Base-by-base conservation (phyloP, 1,140 invertebrate species). In the Adoxophyes honmai region DNA sequence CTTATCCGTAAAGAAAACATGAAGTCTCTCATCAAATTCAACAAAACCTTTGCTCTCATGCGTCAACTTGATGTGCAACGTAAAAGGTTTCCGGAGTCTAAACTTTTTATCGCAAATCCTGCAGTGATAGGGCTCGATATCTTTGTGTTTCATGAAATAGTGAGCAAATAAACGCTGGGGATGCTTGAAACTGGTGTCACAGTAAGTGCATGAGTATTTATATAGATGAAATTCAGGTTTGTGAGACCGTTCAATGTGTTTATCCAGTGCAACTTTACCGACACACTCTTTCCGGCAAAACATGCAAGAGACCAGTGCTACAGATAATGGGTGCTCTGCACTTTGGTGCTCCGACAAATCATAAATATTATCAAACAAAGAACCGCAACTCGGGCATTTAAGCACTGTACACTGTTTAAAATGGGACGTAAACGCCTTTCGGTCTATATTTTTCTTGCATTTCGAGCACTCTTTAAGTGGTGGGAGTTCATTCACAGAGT, bases 11-110 rank as follows among this genome's bases (percentile, higher is more conserved):
- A 83, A 88, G 55, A 64, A 78, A 5, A 88, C 85, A 65, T 85
- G 70, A 48, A 74, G 79, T 8, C 79, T 79, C 5, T 81, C 61
- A 74, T 88, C 77, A 67, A 85, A 88, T 38, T 86, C 78, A 28
- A 88, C 75, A 64, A 69, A 81, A 4, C 85, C 85, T 10, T 73
- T 48, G 59, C 77, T 81, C 21, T 77, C 70, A 16, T 88, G 85
- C 3, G 62, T 58, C 10, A 79, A 34, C 62, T 84, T 83, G 2
- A 88, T 86, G 34, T 88, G 85, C 6, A 86, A 37, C 0, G 81
- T 81, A 35, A 88, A 88, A 6, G 59, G 59, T 16, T 83, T 88
- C 0, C 85, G 59, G n/a, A 81, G 48, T 34, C 68, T 59, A 53
- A 79, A 88, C 1, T 55, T 73, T 57, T 57, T 75, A 42, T 83